These are phyloP conservation scores for Chironex yamaguchii DNA, from an alignment of 30 jellyfish, hydroid and myxozoan genomes.

Conservation along the genomic window DNA sequence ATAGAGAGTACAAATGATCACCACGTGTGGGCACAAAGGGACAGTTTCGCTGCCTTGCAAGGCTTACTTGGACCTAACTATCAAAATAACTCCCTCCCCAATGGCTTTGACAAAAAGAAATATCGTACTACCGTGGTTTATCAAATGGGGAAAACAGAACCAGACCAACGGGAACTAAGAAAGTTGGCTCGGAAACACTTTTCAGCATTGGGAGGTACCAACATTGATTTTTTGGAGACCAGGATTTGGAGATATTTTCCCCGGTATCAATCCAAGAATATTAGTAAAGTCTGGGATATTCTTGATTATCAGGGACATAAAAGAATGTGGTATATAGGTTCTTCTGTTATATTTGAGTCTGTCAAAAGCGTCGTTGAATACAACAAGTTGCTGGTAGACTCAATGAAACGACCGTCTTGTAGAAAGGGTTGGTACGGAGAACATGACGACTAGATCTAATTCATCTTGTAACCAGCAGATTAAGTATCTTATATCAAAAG, in stretches of 20 bases:
- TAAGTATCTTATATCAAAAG: too few relatives aligned
- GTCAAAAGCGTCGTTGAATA: conserved; percentile 76
- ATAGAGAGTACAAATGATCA: conserved; percentile 31
- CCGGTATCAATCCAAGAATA: conserved; percentile 20
- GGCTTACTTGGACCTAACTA: not conserved
- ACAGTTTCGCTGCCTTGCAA: conserved; percentile 9
- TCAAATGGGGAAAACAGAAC: conserved; percentile 54
- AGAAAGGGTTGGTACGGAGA: too few relatives aligned
- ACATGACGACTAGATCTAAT: too few relatives aligned
- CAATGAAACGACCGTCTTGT: too few relatives aligned
- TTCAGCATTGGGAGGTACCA: conserved; percentile 1
- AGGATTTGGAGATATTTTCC: conserved; percentile 74
- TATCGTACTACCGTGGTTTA: conserved; percentile 47
- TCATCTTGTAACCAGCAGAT: too few relatives aligned
- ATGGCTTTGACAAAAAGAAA: not conserved
- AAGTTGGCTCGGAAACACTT: conserved; percentile 5
- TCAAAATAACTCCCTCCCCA: not conserved
- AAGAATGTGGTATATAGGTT: conserved; percentile 80
- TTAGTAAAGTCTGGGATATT: conserved; percentile 58
- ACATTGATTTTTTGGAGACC: conserved; percentile 1
- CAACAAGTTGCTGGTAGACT: conserved; percentile 52
- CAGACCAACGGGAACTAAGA: conserved; percentile 24
- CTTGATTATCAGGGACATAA: conserved; percentile 69
- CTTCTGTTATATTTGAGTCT: conserved; percentile 78
- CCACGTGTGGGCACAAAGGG: conserved; percentile 61